A percentile compares a stretch with the other conserved stretches of the same genome.
phyloP scores from a whole-genome alignment of 1,140 invertebrate species.

The Diuraphis noxia region DNA sequence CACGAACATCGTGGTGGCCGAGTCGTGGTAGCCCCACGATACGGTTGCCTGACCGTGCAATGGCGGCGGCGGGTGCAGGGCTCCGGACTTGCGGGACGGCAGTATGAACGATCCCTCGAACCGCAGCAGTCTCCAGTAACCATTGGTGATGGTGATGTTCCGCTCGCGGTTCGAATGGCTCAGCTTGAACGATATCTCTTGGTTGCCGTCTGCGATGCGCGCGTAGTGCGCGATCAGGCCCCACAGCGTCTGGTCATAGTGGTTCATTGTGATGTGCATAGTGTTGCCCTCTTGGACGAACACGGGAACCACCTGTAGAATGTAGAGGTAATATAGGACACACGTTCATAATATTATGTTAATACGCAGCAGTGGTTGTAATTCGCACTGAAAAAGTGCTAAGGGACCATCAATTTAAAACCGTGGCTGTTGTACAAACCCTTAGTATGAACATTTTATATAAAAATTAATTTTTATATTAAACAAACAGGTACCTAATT shows the following conservation, averaged over 20 bases:
- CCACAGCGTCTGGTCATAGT: constrained; percentile 57
- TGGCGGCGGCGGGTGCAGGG: constrained; percentile 57
- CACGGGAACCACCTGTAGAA: constrained; percentile 56
- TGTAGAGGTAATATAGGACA: not conserved
- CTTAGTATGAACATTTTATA: no score
- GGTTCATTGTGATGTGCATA: constrained; percentile 57
- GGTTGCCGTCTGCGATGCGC: constrained; percentile 56
- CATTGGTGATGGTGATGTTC: constrained; percentile 52
- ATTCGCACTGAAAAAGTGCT: no score
- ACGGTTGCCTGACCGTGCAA: constrained; percentile 57
- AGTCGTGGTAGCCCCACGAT: constrained; percentile 57
- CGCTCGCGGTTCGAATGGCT: constrained; percentile 56
- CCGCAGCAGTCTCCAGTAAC: constrained; percentile 57
- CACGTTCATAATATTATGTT: no score
- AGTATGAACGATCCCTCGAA: constrained; percentile 58
- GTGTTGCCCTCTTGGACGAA: constrained; percentile 56
- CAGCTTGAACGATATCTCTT: constrained; percentile 57
- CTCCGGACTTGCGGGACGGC: constrained; percentile 57
- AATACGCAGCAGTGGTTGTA: no score
- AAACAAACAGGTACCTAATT: no score
- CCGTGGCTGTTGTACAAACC: no score
- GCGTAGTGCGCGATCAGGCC: constrained; percentile 55
- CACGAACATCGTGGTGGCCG: constrained; percentile 56
- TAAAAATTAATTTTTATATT: no score
- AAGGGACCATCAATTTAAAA: no score